Conservation (phyloP, 2,797 vertebrate species). For the Falco cherrug region DNA sequence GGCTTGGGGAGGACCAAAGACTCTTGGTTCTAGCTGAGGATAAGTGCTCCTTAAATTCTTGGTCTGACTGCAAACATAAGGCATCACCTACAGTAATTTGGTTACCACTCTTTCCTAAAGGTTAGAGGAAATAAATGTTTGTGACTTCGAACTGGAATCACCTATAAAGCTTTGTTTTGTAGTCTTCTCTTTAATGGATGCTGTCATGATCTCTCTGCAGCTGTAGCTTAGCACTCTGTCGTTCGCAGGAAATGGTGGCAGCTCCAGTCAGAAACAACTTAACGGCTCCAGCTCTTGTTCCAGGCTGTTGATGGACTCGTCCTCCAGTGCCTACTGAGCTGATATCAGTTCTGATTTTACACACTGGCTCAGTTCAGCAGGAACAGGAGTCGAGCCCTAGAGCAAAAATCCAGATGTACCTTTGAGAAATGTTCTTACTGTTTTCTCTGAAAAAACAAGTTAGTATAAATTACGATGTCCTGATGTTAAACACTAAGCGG, state of each 20-base stretch:
- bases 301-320: constrained; percentile 78
- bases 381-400: constrained; percentile 97
- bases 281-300: constrained; percentile 49
- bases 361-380: constrained; percentile 99
- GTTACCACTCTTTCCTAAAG: neutral
- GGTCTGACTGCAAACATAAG: neutral
- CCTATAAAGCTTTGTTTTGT: constrained; percentile 11
- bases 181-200: neutral
- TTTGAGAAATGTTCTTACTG: neutral
- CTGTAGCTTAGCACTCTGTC: constrained; percentile 31
- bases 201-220: constrained; percentile 43
- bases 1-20: neutral
- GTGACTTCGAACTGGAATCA: neutral
- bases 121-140: neutral
- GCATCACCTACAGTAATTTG: neutral
- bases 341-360: constrained; percentile 97
- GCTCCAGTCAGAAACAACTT: neutral
- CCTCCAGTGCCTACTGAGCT: constrained; percentile 99
- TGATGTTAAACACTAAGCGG: neutral
- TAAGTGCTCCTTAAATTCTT: neutral
- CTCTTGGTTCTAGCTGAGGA: neutral
- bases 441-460: neutral
- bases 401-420: constrained; percentile 64
- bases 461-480: neutral
- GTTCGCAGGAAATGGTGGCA: constrained; percentile 24